Base-by-base conservation (phyloP, 2,797 vertebrate species). In the Gallinago solitaria region DNA sequence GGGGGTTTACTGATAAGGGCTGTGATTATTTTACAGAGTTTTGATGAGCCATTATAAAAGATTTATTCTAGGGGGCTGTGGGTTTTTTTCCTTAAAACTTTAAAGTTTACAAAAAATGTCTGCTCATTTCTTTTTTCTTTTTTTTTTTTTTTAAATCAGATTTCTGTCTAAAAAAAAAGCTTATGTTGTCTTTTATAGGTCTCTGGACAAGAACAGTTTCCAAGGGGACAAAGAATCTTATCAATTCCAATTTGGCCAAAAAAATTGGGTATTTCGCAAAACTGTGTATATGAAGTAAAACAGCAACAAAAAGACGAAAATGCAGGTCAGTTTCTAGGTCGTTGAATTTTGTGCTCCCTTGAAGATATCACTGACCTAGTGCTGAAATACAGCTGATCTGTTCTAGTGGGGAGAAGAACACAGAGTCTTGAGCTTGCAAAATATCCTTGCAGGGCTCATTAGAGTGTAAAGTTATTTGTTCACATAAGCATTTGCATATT, bases 191-290 rank as follows among this genome's bases (percentile, higher is more conserved):
- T 84, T 88, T 64, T 92, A 87, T 95, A 99, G 99, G 99, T 99
- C 48, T 99, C 99, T 32, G 99, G 99, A 89, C 99, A 99, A 98
- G 99, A 99, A 94, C 94, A 94, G 59, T 98, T 89, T 85, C 96
- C 98, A 77, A 98, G 98, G 91, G 98, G 98, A 48, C 99, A 98
- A 87, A 98, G 98, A 92, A 95, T 98, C 86, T 98, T 99, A 90
- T 73, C 97, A 59, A 97, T 98, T 87, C 99, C 99, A 2, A 98
- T 99, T 97, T 99, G 99, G 99, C 99, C 99, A 64, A 96, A 90
- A 85, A 98, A 97, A 87, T 95, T 99, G 83, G 99, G 99, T 77
- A 99, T 99, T 98, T 98, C 97, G 78, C 98, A 98, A 83, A 98
- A 94, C 95, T 99, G 99, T 97, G 98, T 98, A 78, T 99, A 99